Evolutionary conservation across 2,797 vertebrate genomes (phyloP).

Genomic region (Macroramphosus scolopax): DNA sequence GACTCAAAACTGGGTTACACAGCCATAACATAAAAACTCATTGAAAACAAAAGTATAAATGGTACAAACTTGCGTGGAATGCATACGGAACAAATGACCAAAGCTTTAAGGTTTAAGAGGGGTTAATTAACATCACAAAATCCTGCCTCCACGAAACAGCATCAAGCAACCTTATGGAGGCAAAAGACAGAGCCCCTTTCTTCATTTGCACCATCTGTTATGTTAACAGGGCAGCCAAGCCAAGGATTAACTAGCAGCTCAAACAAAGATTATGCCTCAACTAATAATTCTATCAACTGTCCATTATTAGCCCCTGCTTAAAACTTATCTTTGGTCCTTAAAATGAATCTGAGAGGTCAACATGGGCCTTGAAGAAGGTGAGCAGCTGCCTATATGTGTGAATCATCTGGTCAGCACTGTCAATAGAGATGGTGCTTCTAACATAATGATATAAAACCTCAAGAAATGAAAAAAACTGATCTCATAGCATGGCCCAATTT

Average conservation of each 20-base stretch:
- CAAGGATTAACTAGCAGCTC: slow-evolving; percentile 79
- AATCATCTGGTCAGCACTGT: slow-evolving; percentile 78
- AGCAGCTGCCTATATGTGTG: slow-evolving; percentile 74
- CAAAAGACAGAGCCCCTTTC: slow-evolving; percentile 65
- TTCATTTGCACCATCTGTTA: slow-evolving; percentile 75
- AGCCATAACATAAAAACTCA: slow-evolving; percentile 75
- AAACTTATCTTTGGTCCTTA: slow-evolving; percentile 88
- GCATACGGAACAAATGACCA: slow-evolving; percentile 83
- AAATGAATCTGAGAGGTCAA: slow-evolving; percentile 82
- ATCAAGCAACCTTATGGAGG: slow-evolving; percentile 62
- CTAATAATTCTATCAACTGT: slow-evolving; percentile 73
- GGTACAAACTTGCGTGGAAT: slow-evolving; percentile 81
- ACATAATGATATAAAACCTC: slow-evolving; percentile 60
- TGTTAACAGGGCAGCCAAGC: slow-evolving; percentile 75
- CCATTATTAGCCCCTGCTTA: slow-evolving; percentile 84
- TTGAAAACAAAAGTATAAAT: slow-evolving; percentile 71
- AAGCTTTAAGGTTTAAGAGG: slow-evolving; percentile 84
- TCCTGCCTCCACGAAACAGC: slow-evolving; percentile 56
- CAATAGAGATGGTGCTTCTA: slow-evolving; percentile 82
- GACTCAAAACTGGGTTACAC: slow-evolving; percentile 75
- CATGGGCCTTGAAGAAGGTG: slow-evolving; percentile 75
- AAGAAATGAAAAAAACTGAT: slow-evolving; percentile 64
- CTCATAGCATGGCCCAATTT: slow-evolving; percentile 70
- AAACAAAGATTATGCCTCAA: slow-evolving; percentile 75
- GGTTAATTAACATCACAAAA: slow-evolving; percentile 80